These are phyloP conservation scores for Nothura maculosa DNA, from an alignment of 2,797 vertebrate genomes.

Conservation along the genomic window DNA sequence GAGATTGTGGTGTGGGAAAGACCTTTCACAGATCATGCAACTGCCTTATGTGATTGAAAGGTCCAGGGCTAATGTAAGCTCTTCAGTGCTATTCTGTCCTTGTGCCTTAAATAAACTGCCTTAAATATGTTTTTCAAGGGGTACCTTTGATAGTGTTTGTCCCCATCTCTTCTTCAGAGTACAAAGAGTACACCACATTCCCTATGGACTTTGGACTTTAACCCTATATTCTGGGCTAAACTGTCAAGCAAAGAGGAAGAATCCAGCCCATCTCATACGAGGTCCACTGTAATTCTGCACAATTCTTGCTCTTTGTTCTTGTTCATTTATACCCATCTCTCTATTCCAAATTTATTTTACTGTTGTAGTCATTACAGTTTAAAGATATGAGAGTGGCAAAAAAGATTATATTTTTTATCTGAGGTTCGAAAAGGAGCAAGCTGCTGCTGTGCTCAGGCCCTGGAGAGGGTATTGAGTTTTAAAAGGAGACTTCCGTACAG, in stretches of 20 bases:
- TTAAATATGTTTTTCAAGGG: background rate
- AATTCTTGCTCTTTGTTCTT: fast-evolving
- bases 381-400: background rate
- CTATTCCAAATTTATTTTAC: background rate
- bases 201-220: background rate
- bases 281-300: background rate
- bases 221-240: background rate
- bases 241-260: background rate
- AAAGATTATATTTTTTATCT: background rate
- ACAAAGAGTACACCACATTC: background rate
- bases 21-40: fast-evolving
- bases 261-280: background rate
- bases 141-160: background rate
- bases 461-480: background rate
- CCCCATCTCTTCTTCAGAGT: background rate
- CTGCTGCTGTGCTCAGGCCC: background rate
- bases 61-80: background rate
- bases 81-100: background rate
- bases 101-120: background rate
- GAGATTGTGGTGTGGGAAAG: background rate
- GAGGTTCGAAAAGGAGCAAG: background rate
- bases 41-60: background rate
- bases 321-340: background rate
- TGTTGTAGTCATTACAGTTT: background rate
- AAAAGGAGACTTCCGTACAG: background rate